These are phyloP conservation scores for Tipula confusa DNA, from an alignment of 2,888 invertebrate genomes.

Conservation along the genomic window DNA sequence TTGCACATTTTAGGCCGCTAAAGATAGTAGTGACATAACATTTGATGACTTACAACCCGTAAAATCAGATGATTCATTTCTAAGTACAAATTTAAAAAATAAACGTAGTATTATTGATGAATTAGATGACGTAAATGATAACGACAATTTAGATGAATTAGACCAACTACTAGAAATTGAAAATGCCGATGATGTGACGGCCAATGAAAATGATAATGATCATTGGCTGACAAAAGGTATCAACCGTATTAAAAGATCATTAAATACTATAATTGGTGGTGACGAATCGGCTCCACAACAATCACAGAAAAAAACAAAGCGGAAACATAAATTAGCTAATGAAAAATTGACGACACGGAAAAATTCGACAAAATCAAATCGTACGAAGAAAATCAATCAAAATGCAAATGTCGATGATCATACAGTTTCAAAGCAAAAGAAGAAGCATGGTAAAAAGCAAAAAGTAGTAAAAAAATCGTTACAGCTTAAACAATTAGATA, in stretches of 20 bases:
- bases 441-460: not conserved
- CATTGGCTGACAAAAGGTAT: conserved; percentile 33
- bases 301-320: not conserved
- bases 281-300: not conserved
- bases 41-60: conserved; percentile 39
- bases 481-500: not conserved
- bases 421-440: not conserved
- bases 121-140: not conserved
- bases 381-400: not conserved
- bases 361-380: not conserved
- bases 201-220: conserved; percentile 38
- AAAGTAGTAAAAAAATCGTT: not conserved
- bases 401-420: not conserved
- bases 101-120: conserved; percentile 31
- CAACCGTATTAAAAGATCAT: conserved; percentile 30
- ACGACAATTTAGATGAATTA: not conserved
- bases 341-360: not conserved
- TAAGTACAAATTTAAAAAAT: conserved; percentile 26
- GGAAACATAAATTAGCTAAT: not conserved
- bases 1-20: conserved; percentile 35
- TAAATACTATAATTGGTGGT: not conserved
- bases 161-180: not conserved
- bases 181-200: conserved; percentile 38
- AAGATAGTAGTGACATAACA: conserved; percentile 38
- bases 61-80: conserved; percentile 29